Evolutionary conservation across 1,140 invertebrate genomes (phyloP), one percentile per base, ranked within the genome.

Genomic region (Sarcophaga peregrina): DNA sequence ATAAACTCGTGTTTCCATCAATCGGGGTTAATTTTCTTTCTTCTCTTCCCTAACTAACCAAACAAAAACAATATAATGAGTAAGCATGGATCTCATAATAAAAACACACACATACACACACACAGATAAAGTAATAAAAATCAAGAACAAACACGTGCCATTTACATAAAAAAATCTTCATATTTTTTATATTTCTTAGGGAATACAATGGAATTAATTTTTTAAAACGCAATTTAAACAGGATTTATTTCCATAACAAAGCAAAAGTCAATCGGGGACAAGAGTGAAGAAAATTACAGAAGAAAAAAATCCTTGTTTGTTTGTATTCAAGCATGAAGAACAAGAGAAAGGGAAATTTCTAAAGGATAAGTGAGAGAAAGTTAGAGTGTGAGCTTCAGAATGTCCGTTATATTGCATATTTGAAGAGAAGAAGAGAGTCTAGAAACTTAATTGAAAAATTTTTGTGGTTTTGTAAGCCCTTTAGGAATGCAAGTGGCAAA

Each of bases 121-220:
- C 11, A 8, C 13, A 45, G 62, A 25, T 20, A 50, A 78, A 78
- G 75, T 78, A 78, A 78, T 78, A 78, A 78, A 68, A 78, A 78
- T 78, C 75, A 78, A 78, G 75, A 17, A 78, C 75, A 52, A 17
- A 78, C 75, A 52, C 75, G 75, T 78, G 75, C 8, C 17, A n/a
- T 50, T 20, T 25, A 78, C 47, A 78, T 52, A 10, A 48, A 76
- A 62, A 62, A 78, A 20, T 50, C 48, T 20, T 78, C 62, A 20
- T 20, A 7, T 37, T 37, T 4, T 37, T 37, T 37, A 37, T 37
- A 37, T 37, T 37, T 37, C 25, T 37, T n/a, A 52, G 13, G 54
- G 6, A 68, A 68, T 68, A 68, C 17, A 68, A 68, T 62, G 20
- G 62, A 68, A 37, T 20, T 5, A 20, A 20, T 68, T 68, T 17